Evolutionary conservation across 2,797 vertebrate species (phyloP).

Genomic region (Enoplosus armatus): DNA sequence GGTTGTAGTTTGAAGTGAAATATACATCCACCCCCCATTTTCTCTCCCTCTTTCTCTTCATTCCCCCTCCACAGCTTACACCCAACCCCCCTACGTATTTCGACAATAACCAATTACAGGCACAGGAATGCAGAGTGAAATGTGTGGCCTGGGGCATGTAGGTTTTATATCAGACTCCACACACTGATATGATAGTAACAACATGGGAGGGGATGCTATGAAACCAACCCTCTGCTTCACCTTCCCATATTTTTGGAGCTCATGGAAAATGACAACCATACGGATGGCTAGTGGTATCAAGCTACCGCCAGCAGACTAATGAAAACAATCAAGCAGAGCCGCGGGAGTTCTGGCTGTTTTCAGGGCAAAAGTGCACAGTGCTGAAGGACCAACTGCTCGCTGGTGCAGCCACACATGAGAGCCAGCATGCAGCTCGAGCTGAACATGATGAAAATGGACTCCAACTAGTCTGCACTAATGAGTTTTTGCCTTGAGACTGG

Average conservation of each 20-base stretch:
- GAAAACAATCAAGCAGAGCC: slow-evolving; percentile 71
- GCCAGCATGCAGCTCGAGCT: slow-evolving; percentile 20
- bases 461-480: slow-evolving; percentile 64
- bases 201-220: slow-evolving; percentile 62
- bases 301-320: slow-evolving; percentile 56
- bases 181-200: slow-evolving; percentile 64
- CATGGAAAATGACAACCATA: slow-evolving; percentile 54
- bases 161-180: slow-evolving; percentile 61
- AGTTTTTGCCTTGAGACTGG: slow-evolving; percentile 58
- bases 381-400: slow-evolving; percentile 40
- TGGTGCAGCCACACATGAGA: slow-evolving; percentile 41
- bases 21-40: slow-evolving; percentile 51
- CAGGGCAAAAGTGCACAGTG: slow-evolving; percentile 38
- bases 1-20: slow-evolving; percentile 58
- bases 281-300: slow-evolving; percentile 39
- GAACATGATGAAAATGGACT: slow-evolving; percentile 54
- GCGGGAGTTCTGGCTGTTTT: slow-evolving; percentile 61
- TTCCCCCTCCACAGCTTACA: slow-evolving; percentile 41
- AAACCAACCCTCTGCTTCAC: slow-evolving; percentile 62
- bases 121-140: slow-evolving; percentile 68
- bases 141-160: slow-evolving; percentile 64
- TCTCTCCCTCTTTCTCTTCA: slow-evolving; percentile 35
- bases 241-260: slow-evolving; percentile 55
- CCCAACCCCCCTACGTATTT: slow-evolving; percentile 48
- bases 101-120: slow-evolving; percentile 71